Evolutionary conservation across 2,113 vertebrate genomes (phyloP).

Genomic region (Osmerus eperlanus): DNA sequence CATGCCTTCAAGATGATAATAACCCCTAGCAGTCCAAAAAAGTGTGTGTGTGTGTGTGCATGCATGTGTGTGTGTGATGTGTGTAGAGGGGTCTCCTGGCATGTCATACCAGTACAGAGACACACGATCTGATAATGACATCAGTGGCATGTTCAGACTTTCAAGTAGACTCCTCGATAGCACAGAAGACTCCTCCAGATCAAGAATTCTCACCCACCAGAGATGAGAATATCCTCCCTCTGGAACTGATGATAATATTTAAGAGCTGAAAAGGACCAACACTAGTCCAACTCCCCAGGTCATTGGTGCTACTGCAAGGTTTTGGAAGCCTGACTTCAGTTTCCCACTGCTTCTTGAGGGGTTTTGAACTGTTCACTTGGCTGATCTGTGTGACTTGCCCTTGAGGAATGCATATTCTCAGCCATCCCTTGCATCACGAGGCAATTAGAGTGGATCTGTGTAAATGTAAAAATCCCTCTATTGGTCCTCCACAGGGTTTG

Average conservation of each 20-base stretch:
- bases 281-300: too few species aligned
- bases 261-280: too few species aligned
- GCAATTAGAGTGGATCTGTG: constrained; percentile 31
- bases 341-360: constrained; percentile 12
- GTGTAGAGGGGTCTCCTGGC: background rate
- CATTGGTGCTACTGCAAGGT: background rate
- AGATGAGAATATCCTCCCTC: too few species aligned
- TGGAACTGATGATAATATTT: too few species aligned
- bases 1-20: constrained; percentile 33
- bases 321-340: constrained; percentile 8
- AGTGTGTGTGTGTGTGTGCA: constrained; percentile 1
- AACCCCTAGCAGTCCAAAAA: background rate
- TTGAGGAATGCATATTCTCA: constrained; percentile 35
- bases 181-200: too few species aligned
- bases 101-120: background rate
- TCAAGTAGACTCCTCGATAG: too few species aligned
- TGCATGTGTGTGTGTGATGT: background rate
- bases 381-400: constrained; percentile 17
- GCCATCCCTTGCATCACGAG: constrained; percentile 31
- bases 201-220: too few species aligned
- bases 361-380: constrained; percentile 22
- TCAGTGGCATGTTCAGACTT: too few species aligned
- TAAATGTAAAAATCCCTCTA: constrained; percentile 30
- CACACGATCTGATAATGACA: too few species aligned
- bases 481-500: constrained; percentile 21